Base-by-base conservation (phyloP, 2,888 invertebrate genomes). In the Caenorhabditis becei region DNA sequence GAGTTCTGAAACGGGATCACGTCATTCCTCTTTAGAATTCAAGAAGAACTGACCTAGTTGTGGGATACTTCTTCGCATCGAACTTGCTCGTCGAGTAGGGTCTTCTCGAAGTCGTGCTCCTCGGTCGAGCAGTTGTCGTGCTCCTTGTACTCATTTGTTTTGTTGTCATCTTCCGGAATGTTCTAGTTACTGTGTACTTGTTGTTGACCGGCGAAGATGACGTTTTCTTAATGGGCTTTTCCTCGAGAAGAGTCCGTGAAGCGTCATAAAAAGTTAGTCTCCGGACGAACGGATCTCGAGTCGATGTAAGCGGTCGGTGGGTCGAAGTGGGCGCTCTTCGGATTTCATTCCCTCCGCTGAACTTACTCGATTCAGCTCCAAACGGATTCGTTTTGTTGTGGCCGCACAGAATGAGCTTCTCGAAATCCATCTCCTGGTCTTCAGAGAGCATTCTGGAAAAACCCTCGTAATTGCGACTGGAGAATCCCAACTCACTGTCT, bases 361-460 rank as follows among this genome's bases (percentile, higher is more conserved):
- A 81, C 26, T 77, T 81, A 35, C 71, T 71, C 3, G 77, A 81
- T 20, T 37, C 69, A 0, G 24, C 37, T n/a, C 49, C 47, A 41
- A 67, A 51, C 1, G 41, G 26, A n/a, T 35, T 32, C n/a, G 72
- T 59, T 32, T 51, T 47, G 35, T 77, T 77, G 0, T 51, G 70
- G 16, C 79, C 71, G 65, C 84, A 84, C 3, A 47, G 24, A 5
- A 82, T 77, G 1, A 84, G 65, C 32, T 82, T 59, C 23, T 80
- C 78, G 37, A 84, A 84, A n/a, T 82, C 67, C 0, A 56, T 67
- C 18, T 75, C 67, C n/a, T 78, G 67, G 20, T 66, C 61, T 58
- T 65, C 78, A 8, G 69, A 63, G 18, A 80, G 24, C 47, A 70
- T 79, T 54, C 71, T 79, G 7, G 41, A 14, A 41, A 14, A 41